Conservation (phyloP, 2,797 vertebrate species). For the Triplophysa yarkandensis region DNA sequence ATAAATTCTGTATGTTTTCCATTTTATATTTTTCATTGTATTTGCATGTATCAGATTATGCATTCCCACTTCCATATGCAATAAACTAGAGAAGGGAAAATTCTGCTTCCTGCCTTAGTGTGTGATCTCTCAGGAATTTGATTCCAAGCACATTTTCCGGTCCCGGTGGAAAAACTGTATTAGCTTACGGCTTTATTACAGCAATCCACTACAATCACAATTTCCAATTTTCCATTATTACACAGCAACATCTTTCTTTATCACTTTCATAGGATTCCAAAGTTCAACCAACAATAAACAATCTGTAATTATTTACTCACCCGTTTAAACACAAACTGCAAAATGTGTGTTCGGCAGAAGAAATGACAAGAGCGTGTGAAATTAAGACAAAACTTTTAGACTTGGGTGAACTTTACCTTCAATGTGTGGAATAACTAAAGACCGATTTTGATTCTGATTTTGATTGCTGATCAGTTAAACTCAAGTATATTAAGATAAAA, state of each 20-base stretch:
- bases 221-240: neutral
- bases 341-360: too few species aligned
- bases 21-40: neutral
- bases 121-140: conserved; percentile 31
- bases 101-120: neutral
- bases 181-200: conserved; percentile 33
- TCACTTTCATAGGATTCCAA: neutral
- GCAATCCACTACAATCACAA: conserved; percentile 20
- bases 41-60: neutral
- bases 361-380: too few species aligned
- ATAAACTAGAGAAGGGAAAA: neutral
- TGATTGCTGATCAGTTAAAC: neutral
- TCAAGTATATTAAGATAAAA: neutral
- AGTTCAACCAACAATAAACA: too few species aligned
- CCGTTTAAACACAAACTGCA: too few species aligned
- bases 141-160: conserved; percentile 50
- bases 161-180: conserved; percentile 41
- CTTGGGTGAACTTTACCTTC: too few species aligned
- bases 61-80: neutral
- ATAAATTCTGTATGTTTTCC: neutral
- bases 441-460: neutral
- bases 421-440: too few species aligned
- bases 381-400: too few species aligned
- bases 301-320: too few species aligned
- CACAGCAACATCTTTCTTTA: neutral